These are phyloP conservation scores for Syncerus caffer DNA, from an alignment of 2,797 vertebrate species.

Conservation along the genomic window DNA sequence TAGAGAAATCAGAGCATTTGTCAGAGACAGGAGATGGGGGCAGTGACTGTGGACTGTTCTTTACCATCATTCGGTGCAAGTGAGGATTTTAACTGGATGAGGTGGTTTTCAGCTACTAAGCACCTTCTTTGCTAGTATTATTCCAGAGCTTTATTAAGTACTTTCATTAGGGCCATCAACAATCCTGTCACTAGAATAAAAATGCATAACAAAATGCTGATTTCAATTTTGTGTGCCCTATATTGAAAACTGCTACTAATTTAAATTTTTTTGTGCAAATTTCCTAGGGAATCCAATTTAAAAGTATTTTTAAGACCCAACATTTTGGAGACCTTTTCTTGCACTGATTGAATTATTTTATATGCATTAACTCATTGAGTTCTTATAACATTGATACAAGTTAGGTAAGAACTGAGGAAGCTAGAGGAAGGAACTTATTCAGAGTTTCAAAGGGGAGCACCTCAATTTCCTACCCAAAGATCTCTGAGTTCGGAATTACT, in stretches of 20 bases:
- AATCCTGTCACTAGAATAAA: background rate
- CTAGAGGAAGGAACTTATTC: background rate
- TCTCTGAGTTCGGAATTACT: background rate
- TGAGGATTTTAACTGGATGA: slow-evolving; percentile 26
- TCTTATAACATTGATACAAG: background rate
- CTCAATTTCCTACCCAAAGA: background rate
- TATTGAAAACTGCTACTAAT: slow-evolving; percentile 6
- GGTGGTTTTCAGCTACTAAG: background rate
- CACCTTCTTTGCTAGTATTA: background rate
- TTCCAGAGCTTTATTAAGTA: background rate
- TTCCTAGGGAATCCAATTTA: background rate
- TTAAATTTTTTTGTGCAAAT: background rate
- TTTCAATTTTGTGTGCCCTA: background rate
- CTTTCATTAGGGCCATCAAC: background rate
- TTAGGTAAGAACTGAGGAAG: background rate
- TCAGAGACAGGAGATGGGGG: background rate
- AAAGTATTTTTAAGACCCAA: background rate
- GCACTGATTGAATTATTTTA: background rate
- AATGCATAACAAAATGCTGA: background rate
- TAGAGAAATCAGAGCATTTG: background rate
- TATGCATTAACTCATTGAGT: background rate
- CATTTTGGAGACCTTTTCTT: background rate
- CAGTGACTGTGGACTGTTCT: background rate
- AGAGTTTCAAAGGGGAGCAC: background rate
- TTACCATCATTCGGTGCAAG: background rate